A percentile compares a stretch with the other conserved stretches of the same genome.
These are phyloP conservation scores for Papilio elwesi DNA, from an alignment of 2,888 invertebrate genomes.

Conservation along the genomic window DNA sequence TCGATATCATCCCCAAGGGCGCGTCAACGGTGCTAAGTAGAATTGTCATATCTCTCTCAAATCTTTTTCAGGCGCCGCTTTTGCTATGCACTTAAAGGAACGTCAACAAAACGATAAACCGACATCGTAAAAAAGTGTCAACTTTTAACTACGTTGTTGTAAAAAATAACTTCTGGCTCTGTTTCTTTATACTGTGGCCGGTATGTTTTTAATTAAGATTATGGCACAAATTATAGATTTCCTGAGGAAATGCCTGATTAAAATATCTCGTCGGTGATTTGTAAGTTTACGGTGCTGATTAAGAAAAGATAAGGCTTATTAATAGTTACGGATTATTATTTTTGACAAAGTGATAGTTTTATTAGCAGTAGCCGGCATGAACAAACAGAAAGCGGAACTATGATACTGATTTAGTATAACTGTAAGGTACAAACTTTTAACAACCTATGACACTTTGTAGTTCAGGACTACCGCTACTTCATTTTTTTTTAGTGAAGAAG, in stretches of 20 bases:
- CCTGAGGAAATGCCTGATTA: constrained; percentile 75
- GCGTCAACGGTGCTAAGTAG: constrained; percentile 37
- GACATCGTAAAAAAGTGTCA: constrained; percentile 72
- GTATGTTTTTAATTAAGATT: constrained; percentile 74
- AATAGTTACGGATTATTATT: constrained; percentile 5
- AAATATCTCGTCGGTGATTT: constrained; percentile 56
- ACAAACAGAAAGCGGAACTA: not conserved
- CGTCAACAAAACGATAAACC: constrained; percentile 57
- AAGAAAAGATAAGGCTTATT: constrained; percentile 23
- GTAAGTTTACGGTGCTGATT: constrained; percentile 49
- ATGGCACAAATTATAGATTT: constrained; percentile 71
- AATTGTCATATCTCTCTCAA: constrained; percentile 41
- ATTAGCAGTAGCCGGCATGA: not conserved
- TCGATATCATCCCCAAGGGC: constrained; percentile 30
- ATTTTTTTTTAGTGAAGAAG: too few relatives aligned
- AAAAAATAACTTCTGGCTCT: constrained; percentile 48
- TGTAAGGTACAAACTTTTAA: too few relatives aligned
- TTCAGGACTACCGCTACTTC: too few relatives aligned
- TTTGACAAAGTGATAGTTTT: constrained; percentile 8
- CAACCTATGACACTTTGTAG: too few relatives aligned
- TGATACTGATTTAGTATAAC: too few relatives aligned
- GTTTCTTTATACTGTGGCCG: constrained; percentile 42
- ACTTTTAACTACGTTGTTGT: constrained; percentile 66
- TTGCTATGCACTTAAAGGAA: constrained; percentile 67
- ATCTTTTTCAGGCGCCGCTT: constrained; percentile 48